A percentile compares a stretch with the other conserved stretches of the same genome.
Conservation (phyloP, 2,888 invertebrate genomes). For the Idaea aversata region DNA sequence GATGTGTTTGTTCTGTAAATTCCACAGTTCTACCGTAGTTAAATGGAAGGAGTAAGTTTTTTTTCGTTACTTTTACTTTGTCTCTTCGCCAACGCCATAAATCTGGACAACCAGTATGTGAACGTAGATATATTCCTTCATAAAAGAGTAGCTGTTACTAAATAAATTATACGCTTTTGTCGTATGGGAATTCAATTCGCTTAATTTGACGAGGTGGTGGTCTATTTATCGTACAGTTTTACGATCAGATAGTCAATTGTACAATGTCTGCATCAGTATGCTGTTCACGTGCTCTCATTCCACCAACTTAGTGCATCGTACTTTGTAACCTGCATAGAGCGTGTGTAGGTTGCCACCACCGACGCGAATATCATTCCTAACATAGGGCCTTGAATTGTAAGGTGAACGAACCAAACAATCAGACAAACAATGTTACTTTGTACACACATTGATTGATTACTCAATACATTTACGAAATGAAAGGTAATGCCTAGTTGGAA, state of each 20-base stretch:
- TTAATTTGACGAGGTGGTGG: slow-evolving; percentile 56
- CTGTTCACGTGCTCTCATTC: slow-evolving; percentile 73
- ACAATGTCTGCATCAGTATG: slow-evolving; percentile 54
- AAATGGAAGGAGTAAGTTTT: background rate
- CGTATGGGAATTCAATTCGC: slow-evolving; percentile 58
- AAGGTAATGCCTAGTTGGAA: background rate
- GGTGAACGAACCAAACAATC: slow-evolving; percentile 66
- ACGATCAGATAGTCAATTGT: slow-evolving; percentile 59
- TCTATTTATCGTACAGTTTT: slow-evolving; percentile 50
- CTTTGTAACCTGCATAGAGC: slow-evolving; percentile 67
- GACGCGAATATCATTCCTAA: slow-evolving; percentile 61
- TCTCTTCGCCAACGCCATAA: background rate
- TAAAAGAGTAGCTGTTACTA: slow-evolving; percentile 46
- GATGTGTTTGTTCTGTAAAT: background rate
- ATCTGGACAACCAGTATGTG: background rate
- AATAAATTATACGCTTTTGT: slow-evolving; percentile 49
- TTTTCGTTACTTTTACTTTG: background rate
- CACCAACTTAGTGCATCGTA: slow-evolving; percentile 71
- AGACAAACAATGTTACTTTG: slow-evolving; percentile 45
- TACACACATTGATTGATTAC: slow-evolving; percentile 50
- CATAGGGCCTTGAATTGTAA: slow-evolving; percentile 61
- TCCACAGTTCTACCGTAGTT: background rate
- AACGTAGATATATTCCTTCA: slow-evolving; percentile 5
- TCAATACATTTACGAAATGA: slow-evolving; percentile 29
- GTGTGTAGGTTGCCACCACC: slow-evolving; percentile 58